Evolutionary conservation across 2,113 vertebrate genomes (phyloP), one percentile per base, ranked within the genome.

Genomic region (Charadrius vociferus): DNA sequence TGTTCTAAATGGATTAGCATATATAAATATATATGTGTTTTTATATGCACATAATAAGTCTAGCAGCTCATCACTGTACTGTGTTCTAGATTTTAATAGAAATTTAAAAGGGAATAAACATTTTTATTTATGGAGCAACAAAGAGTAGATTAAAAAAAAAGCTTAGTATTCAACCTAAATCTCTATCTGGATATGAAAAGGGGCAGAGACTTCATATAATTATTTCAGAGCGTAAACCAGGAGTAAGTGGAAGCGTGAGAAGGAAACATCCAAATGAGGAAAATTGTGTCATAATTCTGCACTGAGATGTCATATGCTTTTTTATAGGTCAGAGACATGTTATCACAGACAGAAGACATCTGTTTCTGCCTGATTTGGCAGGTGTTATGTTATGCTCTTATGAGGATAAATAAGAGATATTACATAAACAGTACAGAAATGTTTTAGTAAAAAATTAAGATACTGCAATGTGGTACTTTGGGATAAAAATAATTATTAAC

Each of bases 1-100:
- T 92, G 22, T 81, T 92, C 30, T 82, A 93, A 66, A 78, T 58
- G 37, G 55, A 97, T 96, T 90, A 90, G 32, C 68, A 77, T 83
- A 75, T 92, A 92, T 90, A 85, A 77, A 94, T 92, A 86, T 37
- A 87, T 91, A 81, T 79, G n/a, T 65, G 52, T 3, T 58, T 93
- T 80, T 78, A 70, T 65, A 90, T 83, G 82, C 59, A 90, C 43
- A 47, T 82, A 86, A 4, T 73, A 67, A 88, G 7, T 61, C 45
- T 88, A 86, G 75, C 24, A 70, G 47, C 20, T 92, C 63, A 78
- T 70, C 47, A 50, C 47, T 39, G 22, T 34, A 62, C 34, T 62
- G 58, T 75, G 45, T 41, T 72, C 20, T 50, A 89, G n/a, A 53
- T 77, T 70, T 78, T 55, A 94, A 80, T 4, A 53, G 49, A 80